A percentile compares a stretch with the other conserved stretches of the same genome.
Conservation (phyloP, 1,140 invertebrate species). For the Nilaparvata lugens region DNA sequence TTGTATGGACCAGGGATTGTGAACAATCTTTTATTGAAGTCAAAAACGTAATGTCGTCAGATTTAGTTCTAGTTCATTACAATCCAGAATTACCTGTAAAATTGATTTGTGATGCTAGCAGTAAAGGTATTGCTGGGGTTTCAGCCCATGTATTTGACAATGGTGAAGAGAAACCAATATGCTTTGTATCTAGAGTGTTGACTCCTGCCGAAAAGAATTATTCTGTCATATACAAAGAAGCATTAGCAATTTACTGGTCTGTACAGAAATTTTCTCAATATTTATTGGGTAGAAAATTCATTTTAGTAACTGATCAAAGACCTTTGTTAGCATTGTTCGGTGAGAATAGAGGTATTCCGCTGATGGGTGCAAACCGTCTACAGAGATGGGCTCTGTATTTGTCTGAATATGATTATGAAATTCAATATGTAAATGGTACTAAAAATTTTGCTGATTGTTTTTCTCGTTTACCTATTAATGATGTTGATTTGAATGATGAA, state of each 20-base stretch:
- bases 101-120: slow-evolving; percentile 29
- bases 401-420: slow-evolving; percentile 28
- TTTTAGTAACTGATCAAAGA: slow-evolving; percentile 37
- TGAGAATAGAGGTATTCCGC: slow-evolving; percentile 25
- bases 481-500: not conserved
- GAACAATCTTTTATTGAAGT: not conserved
- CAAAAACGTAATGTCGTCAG: slow-evolving; percentile 18
- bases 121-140: slow-evolving; percentile 21
- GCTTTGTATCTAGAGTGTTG: slow-evolving; percentile 36
- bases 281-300: slow-evolving; percentile 34
- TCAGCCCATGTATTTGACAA: slow-evolving; percentile 24
- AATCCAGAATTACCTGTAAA: slow-evolving; percentile 25
- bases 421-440: slow-evolving; percentile 27
- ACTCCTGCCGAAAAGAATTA: slow-evolving; percentile 38
- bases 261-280: slow-evolving; percentile 41
- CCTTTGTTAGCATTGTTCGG: slow-evolving; percentile 33
- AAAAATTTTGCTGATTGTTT: slow-evolving; percentile 10
- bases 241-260: slow-evolving; percentile 39
- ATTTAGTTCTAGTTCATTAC: slow-evolving; percentile 27
- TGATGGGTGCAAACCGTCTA: slow-evolving; percentile 27
- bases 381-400: slow-evolving; percentile 30
- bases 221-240: slow-evolving; percentile 43
- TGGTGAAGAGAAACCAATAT: slow-evolving; percentile 31
- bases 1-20: not conserved
- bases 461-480: slow-evolving; percentile 26